These are phyloP conservation scores for Gymnothorax reevesii DNA, from an alignment of 2,797 vertebrate species.

Conservation along the genomic window DNA sequence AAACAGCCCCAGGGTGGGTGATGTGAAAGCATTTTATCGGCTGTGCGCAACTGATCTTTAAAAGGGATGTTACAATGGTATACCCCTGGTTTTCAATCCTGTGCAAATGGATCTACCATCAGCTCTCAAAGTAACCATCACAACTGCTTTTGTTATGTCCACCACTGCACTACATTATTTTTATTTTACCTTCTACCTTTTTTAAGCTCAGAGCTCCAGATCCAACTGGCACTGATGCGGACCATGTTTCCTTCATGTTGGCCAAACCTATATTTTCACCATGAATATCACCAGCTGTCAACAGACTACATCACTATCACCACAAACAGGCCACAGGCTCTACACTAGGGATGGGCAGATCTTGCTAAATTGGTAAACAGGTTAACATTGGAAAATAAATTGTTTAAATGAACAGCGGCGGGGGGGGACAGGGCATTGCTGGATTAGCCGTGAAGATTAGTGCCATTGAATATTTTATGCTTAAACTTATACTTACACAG, in stretches of 20 bases:
- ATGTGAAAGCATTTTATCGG: background rate
- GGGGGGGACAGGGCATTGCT: too few species aligned
- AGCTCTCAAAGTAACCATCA: background rate
- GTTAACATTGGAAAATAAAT: too few species aligned
- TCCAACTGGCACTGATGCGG: background rate
- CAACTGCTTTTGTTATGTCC: background rate
- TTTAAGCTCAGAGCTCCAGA: slow-evolving; percentile 49
- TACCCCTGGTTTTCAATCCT: background rate
- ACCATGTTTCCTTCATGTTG: background rate
- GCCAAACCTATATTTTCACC: too few species aligned
- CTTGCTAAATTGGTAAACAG: too few species aligned
- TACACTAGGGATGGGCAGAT: too few species aligned
- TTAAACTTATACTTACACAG: too few species aligned
- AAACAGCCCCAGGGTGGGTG: background rate
- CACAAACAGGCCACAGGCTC: too few species aligned
- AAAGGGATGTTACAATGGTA: background rate
- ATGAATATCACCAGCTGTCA: too few species aligned
- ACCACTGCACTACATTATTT: background rate
- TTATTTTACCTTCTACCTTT: background rate
- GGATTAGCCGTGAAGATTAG: too few species aligned
- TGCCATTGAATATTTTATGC: too few species aligned
- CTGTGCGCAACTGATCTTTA: background rate
- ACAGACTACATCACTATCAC: too few species aligned
- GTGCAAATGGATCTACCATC: background rate
- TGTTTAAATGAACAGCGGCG: too few species aligned